These are phyloP conservation scores for Nasua narica DNA, from an alignment of 2,797 vertebrate genomes.

Conservation along the genomic window DNA sequence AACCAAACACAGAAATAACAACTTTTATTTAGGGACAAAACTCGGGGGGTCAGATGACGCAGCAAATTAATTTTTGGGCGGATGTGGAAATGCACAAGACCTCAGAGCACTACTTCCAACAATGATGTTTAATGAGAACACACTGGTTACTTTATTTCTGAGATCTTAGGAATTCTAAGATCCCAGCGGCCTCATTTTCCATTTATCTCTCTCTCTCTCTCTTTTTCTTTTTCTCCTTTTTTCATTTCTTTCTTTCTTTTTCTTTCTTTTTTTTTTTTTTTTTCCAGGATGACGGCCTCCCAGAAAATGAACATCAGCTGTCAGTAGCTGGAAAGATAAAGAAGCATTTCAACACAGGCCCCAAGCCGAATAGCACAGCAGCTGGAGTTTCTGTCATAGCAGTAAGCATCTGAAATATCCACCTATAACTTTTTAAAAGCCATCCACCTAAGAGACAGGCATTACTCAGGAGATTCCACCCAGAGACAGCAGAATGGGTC, in stretches of 20 bases:
- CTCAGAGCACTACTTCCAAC: background rate
- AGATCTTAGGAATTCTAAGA: slow-evolving; percentile 14
- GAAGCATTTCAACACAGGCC: slow-evolving; percentile 96
- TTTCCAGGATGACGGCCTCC: slow-evolving; percentile 91
- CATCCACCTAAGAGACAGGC: slow-evolving; percentile 49
- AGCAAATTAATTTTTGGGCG: background rate
- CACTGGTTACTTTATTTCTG: background rate
- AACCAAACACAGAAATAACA: background rate
- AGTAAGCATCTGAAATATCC: slow-evolving; percentile 92
- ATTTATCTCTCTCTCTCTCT: slow-evolving; percentile 48
- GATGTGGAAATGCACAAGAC: background rate
- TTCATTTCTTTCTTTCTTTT: slow-evolving; percentile 25
- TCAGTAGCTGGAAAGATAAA: slow-evolving; percentile 97
- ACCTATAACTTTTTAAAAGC: slow-evolving; percentile 67
- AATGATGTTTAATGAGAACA: background rate
- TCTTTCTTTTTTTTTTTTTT: background rate
- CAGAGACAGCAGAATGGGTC: slow-evolving; percentile 61
- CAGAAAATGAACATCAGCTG: slow-evolving; percentile 93
- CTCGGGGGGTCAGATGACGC: background rate
- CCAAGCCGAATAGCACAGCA: slow-evolving; percentile 91
- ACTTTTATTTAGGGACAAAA: background rate
- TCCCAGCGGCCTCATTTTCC: background rate
- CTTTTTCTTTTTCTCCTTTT: background rate
- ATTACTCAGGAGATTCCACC: slow-evolving; percentile 51
- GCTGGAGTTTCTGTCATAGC: slow-evolving; percentile 97